Base-by-base conservation (phyloP, 2,113 vertebrate genomes). In the Python bivittatus region DNA sequence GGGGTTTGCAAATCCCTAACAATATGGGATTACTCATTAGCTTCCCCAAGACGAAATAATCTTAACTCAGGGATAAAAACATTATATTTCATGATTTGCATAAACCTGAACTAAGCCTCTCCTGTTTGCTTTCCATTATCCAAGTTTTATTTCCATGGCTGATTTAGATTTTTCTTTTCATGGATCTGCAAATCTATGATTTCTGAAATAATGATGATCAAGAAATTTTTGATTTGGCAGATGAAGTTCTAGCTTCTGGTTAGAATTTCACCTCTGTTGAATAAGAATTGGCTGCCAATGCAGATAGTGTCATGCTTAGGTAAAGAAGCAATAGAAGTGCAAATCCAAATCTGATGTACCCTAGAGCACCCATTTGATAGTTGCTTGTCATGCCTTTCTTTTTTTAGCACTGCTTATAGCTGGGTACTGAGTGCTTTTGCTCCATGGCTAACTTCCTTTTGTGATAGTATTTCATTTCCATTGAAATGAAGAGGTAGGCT, bases 91-190 rank as follows among this genome's bases (percentile, higher is more conserved):
- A 12, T 52, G 84, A 92, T 91, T 91, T 89, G 54, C 56, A 88
- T 0, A 2, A 91, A 89, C 53, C 94, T 44, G 6, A 92, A 96
- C 88, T 54, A 20, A 91, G 25, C 38, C 2, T 91, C 96, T 53
- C 84, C 48, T 86, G 89, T 11, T 84, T 53, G 22, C 22, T 64
- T 85, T 85, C n/a, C 13, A 89, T 33, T 90, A 48, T 3, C 83
- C 91, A 87, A 61, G 27, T 98, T 97, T 98, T 98, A 97, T 97
- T 98, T 98, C 97, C 97, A 98, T 96, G 96, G 97, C 97, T 95
- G 56, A 96, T 94, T 84, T 97, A 98, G 97, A 96, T 97, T 96
- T 95, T 42, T 33, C n/a, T 25, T 96, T 94, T 93, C 93, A 91
- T 96, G 95, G 85, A 93, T 95, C 91, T 95, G 92, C 94, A 96